A percentile compares a stretch with the other conserved stretches of the same genome.
Evolutionary conservation across 1,140 invertebrate species (phyloP).

Genomic region (Drosophila repleta): DNA sequence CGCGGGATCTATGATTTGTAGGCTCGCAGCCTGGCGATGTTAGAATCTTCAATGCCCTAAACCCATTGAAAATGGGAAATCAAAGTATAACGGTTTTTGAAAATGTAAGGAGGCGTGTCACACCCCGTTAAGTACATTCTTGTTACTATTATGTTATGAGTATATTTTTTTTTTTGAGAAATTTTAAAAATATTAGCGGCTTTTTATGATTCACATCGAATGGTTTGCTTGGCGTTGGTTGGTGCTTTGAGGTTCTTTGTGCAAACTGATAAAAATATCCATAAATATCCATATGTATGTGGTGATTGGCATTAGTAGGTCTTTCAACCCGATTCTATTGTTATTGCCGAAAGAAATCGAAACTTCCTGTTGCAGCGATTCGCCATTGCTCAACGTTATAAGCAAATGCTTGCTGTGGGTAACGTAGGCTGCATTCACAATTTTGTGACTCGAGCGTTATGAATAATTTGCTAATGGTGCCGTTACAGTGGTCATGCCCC

Average conservation of each 20-base stretch:
- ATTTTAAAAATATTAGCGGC: too few species aligned
- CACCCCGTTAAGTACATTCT: too few species aligned
- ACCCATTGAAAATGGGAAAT: too few species aligned
- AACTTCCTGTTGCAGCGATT: constrained; percentile 55
- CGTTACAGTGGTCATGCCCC: constrained; percentile 34
- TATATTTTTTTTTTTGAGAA: too few species aligned
- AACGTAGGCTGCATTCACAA: constrained; percentile 60
- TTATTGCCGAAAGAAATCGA: constrained; percentile 66
- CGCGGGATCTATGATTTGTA: too few species aligned
- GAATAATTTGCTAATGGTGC: constrained; percentile 60
- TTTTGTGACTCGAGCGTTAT: constrained; percentile 41
- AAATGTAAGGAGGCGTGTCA: too few species aligned
- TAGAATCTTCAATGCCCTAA: too few species aligned
- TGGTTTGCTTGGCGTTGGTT: not conserved
- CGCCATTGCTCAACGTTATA: constrained; percentile 9
- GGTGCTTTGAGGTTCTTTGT: not conserved
- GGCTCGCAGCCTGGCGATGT: too few species aligned
- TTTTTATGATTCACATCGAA: too few species aligned
- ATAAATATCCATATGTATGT: constrained; percentile 1
- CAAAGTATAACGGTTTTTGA: too few species aligned
- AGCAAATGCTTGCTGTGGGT: constrained; percentile 6
- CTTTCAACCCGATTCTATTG: constrained; percentile 43
- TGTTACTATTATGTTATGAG: too few species aligned
- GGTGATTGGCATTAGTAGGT: constrained; percentile 31
- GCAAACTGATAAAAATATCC: not conserved